Base-by-base conservation (phyloP, 2,888 invertebrate species). In the Matsumyia berberina region DNA sequence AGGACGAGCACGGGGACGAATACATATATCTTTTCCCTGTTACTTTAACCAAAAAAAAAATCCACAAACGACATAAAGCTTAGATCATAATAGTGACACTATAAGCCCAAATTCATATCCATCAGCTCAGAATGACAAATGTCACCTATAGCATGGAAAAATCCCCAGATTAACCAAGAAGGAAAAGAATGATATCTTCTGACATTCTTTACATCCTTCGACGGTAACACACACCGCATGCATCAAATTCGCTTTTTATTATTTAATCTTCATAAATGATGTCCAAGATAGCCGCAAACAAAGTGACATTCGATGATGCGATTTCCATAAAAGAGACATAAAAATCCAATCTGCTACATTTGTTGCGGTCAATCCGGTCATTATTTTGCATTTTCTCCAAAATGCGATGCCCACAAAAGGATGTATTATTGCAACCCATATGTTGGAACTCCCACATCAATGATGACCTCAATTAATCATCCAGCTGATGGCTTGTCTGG, bases 261-360 rank as follows among this genome's bases (percentile, higher is more conserved):
- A 79, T 79, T 86, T 86, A 79, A 82, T 86, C 83, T 78, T 62
- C 85, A 86, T 74, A 85, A 87, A 80, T 77, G 86, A 87, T 86
- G 79, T 81, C 62, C 66, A 69, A 46, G 24, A 62, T 35, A 46
- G 51, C 39, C 17, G 72, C 67, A 60, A 69, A 69, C 66, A 87
- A 87, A 87, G 87, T 87, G 87, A 86, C 88, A 88, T 88, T 87
- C 86, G 87, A 88, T 88, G 86, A 87, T 74, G 77, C 82, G 12
- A 88, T 90, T 90, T 88, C 88, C 90, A 90, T 90, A 90, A 90
- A 90, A 89, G 87, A 82, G 86, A 87, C 89, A 90, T 90, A 89
- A 90, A 90, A 90, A 87, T 87, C 87, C 89, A 89, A 89, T 90
- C 89, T 90, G 85, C 87, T 86, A 87, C 90, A 90, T 90, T 90